phyloP scores from a whole-genome alignment of 2,113 vertebrate genomes.

The Macquaria australasica region DNA sequence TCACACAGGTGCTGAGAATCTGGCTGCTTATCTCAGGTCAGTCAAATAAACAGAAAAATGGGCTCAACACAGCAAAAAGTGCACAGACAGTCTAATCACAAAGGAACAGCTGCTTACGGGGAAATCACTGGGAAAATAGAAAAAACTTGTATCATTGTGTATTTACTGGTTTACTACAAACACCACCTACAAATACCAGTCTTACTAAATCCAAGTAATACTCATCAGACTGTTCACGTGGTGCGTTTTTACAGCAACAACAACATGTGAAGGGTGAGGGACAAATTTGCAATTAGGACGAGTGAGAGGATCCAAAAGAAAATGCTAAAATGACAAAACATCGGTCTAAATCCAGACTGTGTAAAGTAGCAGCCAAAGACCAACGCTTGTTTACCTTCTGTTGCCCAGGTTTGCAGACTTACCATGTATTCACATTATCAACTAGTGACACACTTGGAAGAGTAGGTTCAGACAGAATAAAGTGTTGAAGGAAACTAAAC shows the following conservation, averaged over 20 bases:
- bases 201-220: not conserved
- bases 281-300: not conserved
- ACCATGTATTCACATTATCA: not conserved
- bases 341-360: not conserved
- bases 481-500: not conserved
- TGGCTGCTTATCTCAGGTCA: not conserved
- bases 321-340: not conserved
- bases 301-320: not conserved
- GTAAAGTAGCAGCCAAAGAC: not conserved
- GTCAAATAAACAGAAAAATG: not conserved
- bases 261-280: not conserved
- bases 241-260: not conserved
- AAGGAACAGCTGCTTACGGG: conserved; percentile 6
- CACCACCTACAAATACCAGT: too few relatives aligned
- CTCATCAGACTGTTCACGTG: not conserved
- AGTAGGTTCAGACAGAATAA: not conserved
- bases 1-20: conserved; percentile 10
- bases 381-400: not conserved
- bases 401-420: not conserved
- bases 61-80: not conserved
- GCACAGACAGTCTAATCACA: conserved; percentile 14
- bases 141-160: not conserved
- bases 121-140: conserved; percentile 3
- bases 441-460: not conserved
- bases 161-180: not conserved